Base-by-base conservation (phyloP, 2,113 vertebrate genomes). In the Ctenodactylus gundi region DNA sequence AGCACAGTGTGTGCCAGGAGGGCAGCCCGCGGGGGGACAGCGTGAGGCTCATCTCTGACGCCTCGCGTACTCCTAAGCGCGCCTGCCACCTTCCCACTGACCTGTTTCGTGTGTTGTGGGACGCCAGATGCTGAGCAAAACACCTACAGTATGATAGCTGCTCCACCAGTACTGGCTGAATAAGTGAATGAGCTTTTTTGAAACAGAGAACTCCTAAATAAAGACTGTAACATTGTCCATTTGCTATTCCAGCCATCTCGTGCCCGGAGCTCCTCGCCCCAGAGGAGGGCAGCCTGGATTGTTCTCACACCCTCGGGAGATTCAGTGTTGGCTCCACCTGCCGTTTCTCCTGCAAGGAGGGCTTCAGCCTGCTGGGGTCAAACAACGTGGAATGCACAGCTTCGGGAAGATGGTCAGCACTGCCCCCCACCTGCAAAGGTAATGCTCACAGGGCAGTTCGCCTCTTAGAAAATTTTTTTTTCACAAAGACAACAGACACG, bases 251-350 rank as follows among this genome's bases (percentile, higher is more conserved):
- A 98, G 98, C 75, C 87, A 70, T 94, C 83, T 97, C 82, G 95
- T 99, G 98, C 85, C 96, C 96, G 11, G 70, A 57, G 29, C 82
- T 98, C 55, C 31, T 55, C 5, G 70, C 93, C 62, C 93, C 97
- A 4, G 27, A 93, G 14, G 21, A 60, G 31, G 98, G 98, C 9
- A 27, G 39, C 13, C 68, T 98, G 70, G 31, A 94, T 36, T 97
- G 96, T 58, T 88, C 86, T 25, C 94, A 97, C 10, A 8, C 23
- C 7, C 88, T 57, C 0, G 55, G 46, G 65, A 87, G 58, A 31
- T 97, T 97, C 84, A 94, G 68, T 21, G 98, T 97, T 4, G 96
- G 97, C 83, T 98, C 97, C 82, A 97, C 46, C 75, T 99, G 99
- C 95, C 97, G 12, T 49, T 97, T 97, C 92, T 97, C 82, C 76